Evolutionary conservation across 2,888 invertebrate species (phyloP).

Genomic region (Rutpela maculata): DNA sequence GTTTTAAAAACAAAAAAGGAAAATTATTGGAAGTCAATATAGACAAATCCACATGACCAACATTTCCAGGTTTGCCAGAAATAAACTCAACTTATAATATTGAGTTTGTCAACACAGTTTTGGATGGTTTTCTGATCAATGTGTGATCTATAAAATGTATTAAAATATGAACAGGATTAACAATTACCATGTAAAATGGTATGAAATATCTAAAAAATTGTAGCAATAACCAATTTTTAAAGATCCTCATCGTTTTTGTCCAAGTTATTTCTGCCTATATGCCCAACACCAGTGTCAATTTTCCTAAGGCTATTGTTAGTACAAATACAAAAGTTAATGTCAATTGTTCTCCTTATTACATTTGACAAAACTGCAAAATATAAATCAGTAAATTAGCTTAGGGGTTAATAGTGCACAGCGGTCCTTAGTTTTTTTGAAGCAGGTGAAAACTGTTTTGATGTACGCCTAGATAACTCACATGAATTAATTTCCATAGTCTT

Average conservation of each 20-base stretch:
- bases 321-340: neutral
- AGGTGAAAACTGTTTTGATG: neutral
- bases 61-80: no score
- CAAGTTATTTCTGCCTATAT: neutral
- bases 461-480: constrained; percentile 3
- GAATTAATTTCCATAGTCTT: constrained; percentile 7
- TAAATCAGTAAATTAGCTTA: neutral
- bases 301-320: neutral
- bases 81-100: no score
- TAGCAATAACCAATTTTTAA: no score
- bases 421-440: neutral
- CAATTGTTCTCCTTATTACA: neutral
- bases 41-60: no score
- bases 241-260: neutral
- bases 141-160: no score
- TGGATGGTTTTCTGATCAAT: no score
- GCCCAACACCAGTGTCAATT: neutral
- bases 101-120: no score
- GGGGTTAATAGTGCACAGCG: neutral
- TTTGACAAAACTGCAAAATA: neutral
- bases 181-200: no score
- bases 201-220: no score
- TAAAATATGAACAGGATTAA: no score
- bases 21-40: no score
- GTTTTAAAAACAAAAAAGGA: no score